Evolutionary conservation across 2,113 vertebrate species (phyloP).

Genomic region (Gobio gobio): DNA sequence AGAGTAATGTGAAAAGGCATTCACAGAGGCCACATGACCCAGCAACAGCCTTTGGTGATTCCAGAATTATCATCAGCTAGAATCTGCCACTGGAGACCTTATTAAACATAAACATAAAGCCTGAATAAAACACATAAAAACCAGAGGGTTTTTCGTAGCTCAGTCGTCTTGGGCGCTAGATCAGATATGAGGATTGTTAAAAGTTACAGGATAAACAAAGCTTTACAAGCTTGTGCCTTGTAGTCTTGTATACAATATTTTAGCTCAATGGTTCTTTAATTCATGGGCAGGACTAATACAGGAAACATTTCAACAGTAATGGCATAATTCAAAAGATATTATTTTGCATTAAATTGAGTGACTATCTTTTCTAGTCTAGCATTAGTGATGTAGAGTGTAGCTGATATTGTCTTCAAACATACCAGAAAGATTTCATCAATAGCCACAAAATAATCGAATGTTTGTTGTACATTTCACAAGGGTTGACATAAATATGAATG

Average conservation of each 20-base stretch:
- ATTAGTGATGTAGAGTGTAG: background rate
- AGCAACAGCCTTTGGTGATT: slow-evolving; percentile 30
- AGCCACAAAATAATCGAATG: slow-evolving; percentile 15
- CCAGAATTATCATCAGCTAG: slow-evolving; percentile 31
- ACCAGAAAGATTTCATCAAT: slow-evolving; percentile 22
- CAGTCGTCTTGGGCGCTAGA: slow-evolving; percentile 15
- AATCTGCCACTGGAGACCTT: slow-evolving; percentile 32
- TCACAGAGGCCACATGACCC: slow-evolving; percentile 2
- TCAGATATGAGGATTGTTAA: slow-evolving; percentile 39
- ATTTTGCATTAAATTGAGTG: too few relatives aligned
- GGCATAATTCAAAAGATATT: too few relatives aligned
- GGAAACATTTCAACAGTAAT: too few relatives aligned
- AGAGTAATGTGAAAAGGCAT: slow-evolving; percentile 29
- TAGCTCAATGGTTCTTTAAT: background rate
- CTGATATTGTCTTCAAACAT: slow-evolving; percentile 23
- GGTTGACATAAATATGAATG: slow-evolving; percentile 15
- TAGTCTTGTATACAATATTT: background rate
- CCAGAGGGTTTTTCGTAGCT: background rate
- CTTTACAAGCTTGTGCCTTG: slow-evolving; percentile 12
- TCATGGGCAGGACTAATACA: background rate
- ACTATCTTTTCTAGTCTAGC: background rate
- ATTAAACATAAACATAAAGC: slow-evolving; percentile 35
- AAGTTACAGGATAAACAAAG: slow-evolving; percentile 28
- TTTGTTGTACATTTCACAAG: slow-evolving; percentile 29
- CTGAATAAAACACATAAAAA: slow-evolving; percentile 8